phyloP scores from a whole-genome alignment of 2,888 invertebrate genomes.

The Reticulitermes lucifugus region DNA sequence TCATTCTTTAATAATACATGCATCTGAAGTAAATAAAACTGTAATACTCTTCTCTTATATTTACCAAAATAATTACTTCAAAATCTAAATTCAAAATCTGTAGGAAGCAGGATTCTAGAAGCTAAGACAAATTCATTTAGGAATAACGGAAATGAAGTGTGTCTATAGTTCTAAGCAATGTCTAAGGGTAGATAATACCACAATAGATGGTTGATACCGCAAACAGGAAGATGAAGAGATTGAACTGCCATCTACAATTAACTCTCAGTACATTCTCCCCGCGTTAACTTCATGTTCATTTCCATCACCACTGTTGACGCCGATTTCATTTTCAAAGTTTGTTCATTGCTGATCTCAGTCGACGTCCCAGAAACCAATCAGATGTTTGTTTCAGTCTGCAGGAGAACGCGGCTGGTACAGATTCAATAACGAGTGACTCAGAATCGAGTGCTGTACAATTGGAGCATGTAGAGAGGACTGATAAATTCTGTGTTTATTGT shows the following conservation, averaged over 20 bases:
- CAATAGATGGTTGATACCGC: not conserved
- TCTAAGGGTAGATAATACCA: not conserved
- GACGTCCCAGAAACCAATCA: not conserved
- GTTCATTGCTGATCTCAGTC: not conserved
- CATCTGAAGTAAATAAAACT: too few relatives aligned
- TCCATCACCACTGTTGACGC: not conserved
- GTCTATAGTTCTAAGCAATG: not conserved
- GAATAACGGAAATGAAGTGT: too few relatives aligned
- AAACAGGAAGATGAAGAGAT: too few relatives aligned
- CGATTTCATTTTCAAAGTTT: not conserved
- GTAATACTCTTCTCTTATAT: too few relatives aligned
- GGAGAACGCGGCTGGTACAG: too few relatives aligned
- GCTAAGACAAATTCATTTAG: not conserved
- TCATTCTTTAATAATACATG: too few relatives aligned
- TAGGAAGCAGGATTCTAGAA: not conserved
- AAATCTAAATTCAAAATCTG: too few relatives aligned
- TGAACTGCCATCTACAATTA: not conserved
- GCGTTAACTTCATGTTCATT: not conserved
- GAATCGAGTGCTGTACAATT: too few relatives aligned
- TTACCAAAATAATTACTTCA: too few relatives aligned
- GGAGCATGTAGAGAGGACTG: too few relatives aligned
- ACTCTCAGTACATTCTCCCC: not conserved
- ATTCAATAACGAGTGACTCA: too few relatives aligned
- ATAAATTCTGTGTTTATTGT: too few relatives aligned
- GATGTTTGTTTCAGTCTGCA: not conserved